A percentile compares a stretch with the other conserved stretches of the same genome.
These are phyloP conservation scores for Cavia aperea DNA, from an alignment of 2,113 vertebrate species.

Conservation along the genomic window DNA sequence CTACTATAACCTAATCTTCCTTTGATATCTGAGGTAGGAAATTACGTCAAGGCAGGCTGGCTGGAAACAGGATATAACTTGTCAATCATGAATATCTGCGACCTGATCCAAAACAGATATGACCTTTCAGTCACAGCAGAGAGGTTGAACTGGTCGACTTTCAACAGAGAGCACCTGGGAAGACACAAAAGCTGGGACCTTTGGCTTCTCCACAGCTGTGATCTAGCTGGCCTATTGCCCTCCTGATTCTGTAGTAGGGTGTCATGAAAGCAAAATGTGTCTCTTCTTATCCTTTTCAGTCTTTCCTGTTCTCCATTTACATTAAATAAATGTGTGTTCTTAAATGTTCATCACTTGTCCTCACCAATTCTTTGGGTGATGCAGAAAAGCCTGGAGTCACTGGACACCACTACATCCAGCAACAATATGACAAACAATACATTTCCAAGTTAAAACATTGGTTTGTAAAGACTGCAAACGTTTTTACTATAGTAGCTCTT, in stretches of 20 bases:
- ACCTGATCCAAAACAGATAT: background rate
- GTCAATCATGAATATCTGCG: background rate
- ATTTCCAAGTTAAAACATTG: background rate
- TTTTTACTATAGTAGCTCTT: background rate
- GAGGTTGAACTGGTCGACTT: background rate
- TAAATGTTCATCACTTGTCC: background rate
- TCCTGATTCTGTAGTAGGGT: background rate
- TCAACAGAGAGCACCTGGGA: background rate
- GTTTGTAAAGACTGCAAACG: background rate
- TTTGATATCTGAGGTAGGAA: background rate
- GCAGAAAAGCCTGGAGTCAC: background rate
- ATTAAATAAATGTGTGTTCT: background rate
- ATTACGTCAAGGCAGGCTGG: background rate
- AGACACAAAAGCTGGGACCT: too few relatives aligned
- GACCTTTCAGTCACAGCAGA: background rate
- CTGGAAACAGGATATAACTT: background rate
- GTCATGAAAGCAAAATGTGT: background rate
- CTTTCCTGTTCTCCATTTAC: background rate
- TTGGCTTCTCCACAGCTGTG: background rate
- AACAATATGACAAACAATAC: background rate
- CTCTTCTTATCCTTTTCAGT: background rate
- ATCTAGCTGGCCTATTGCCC: background rate
- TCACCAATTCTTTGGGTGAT: background rate
- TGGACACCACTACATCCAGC: too few relatives aligned
- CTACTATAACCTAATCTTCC: background rate